Conservation (phyloP, 2,113 vertebrate species). For the Sinocyclocheilus grahami region DNA sequence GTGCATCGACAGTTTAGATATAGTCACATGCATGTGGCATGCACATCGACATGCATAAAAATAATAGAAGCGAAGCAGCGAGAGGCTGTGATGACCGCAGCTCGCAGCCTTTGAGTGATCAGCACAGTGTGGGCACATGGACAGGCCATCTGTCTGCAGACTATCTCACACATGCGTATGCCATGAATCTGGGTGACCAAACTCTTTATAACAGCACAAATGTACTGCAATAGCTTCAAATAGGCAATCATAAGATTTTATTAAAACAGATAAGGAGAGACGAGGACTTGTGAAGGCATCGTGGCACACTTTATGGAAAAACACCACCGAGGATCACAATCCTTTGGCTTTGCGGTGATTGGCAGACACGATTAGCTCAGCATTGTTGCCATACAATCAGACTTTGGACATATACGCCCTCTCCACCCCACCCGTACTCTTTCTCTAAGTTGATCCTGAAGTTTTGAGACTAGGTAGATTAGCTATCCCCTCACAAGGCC, state of each 20-base stretch:
- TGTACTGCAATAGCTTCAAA: background rate
- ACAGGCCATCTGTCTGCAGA: slow-evolving; percentile 59
- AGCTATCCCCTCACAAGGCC: slow-evolving; percentile 21
- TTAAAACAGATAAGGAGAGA: slow-evolving; percentile 15
- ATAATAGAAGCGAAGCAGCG: background rate
- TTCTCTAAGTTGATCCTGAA: background rate
- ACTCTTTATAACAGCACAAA: background rate
- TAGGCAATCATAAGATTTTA: slow-evolving; percentile 18
- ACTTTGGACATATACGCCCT: slow-evolving; percentile 16
- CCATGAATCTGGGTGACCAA: background rate
- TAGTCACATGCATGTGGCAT: background rate
- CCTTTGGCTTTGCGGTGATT: slow-evolving; percentile 8
- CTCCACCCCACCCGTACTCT: no score
- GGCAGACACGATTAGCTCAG: background rate
- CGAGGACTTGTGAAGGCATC: background rate
- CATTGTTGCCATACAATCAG: slow-evolving; percentile 23
- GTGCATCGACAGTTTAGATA: background rate
- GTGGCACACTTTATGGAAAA: slow-evolving; percentile 10
- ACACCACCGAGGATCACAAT: background rate
- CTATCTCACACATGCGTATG: slow-evolving; percentile 1
- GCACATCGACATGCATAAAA: background rate
- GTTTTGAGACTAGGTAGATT: slow-evolving; percentile 10
- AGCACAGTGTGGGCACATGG: slow-evolving; percentile 52
- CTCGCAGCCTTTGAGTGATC: slow-evolving; percentile 21
- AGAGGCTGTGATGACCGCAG: background rate